Evolutionary conservation across 2,797 vertebrate genomes (phyloP).

Genomic region (Falco concolor): DNA sequence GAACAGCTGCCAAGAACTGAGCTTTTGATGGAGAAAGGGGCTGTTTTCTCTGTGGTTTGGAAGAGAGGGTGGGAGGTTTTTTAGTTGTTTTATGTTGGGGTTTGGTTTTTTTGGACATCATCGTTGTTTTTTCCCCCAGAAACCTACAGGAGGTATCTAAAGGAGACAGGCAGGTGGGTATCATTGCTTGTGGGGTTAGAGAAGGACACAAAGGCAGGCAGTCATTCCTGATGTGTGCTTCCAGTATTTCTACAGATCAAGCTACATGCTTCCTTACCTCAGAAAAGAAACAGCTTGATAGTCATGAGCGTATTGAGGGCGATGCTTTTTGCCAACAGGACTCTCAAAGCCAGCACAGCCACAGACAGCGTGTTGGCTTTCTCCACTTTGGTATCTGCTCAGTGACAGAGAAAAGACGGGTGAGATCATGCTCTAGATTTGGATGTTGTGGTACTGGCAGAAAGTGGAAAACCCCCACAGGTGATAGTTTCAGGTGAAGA

Average conservation of each 20-base stretch:
- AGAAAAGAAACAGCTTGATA: slow-evolving; percentile 65
- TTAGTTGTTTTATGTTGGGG: not conserved
- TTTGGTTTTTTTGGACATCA: too few relatives aligned
- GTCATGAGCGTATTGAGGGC: slow-evolving; percentile 70
- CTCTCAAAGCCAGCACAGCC: slow-evolving; percentile 66
- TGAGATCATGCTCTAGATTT: not conserved
- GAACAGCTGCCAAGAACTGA: not conserved
- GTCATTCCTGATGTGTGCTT: not conserved
- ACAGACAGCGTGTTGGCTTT: slow-evolving; percentile 66
- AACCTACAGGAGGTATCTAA: not conserved
- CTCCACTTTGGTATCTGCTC: not conserved
- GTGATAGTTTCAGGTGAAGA: not conserved
- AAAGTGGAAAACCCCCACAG: not conserved
- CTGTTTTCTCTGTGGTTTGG: not conserved
- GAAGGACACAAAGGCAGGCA: not conserved
- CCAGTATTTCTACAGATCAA: not conserved
- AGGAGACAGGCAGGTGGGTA: not conserved
- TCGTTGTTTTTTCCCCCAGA: not conserved
- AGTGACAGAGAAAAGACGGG: not conserved
- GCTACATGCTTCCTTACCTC: not conserved
- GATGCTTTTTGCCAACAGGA: slow-evolving; percentile 68
- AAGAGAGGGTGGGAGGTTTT: too few relatives aligned
- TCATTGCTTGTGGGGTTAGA: not conserved
- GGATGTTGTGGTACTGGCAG: not conserved
- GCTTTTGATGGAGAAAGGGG: not conserved